phyloP scores from a whole-genome alignment of 2,888 invertebrate species.

The Lamellibrachia satsuma region DNA sequence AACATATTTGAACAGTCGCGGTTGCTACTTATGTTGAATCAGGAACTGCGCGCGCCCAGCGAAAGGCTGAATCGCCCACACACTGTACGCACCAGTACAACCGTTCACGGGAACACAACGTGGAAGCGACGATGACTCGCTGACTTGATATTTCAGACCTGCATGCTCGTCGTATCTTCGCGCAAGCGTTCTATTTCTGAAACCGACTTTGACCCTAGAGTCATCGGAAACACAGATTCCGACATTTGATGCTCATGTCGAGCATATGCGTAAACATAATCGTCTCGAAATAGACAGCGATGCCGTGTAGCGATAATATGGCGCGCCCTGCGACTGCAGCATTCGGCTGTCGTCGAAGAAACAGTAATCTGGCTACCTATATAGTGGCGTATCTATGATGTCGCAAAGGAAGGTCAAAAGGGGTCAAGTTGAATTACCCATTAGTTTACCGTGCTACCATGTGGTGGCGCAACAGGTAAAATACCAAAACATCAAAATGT shows the following conservation, averaged over 20 bases:
- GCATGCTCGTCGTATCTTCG: background rate
- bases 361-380: background rate
- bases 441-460: too few relatives aligned
- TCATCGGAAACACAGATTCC: background rate
- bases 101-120: background rate
- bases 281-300: too few relatives aligned
- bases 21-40: background rate
- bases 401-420: background rate
- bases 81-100: background rate
- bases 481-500: too few relatives aligned
- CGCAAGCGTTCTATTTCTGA: background rate
- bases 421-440: too few relatives aligned
- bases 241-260: background rate
- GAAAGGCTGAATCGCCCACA: background rate
- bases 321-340: background rate
- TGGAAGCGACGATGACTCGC: background rate
- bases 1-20: background rate
- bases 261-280: background rate
- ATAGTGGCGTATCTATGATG: background rate
- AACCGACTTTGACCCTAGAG: constrained; percentile 9
- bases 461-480: too few relatives aligned
- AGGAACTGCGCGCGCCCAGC: background rate
- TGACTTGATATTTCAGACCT: background rate
- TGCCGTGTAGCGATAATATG: background rate
- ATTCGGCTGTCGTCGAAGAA: background rate